These are phyloP conservation scores for Gephyroberyx darwinii DNA, from an alignment of 2,797 vertebrate species.

Conservation along the genomic window DNA sequence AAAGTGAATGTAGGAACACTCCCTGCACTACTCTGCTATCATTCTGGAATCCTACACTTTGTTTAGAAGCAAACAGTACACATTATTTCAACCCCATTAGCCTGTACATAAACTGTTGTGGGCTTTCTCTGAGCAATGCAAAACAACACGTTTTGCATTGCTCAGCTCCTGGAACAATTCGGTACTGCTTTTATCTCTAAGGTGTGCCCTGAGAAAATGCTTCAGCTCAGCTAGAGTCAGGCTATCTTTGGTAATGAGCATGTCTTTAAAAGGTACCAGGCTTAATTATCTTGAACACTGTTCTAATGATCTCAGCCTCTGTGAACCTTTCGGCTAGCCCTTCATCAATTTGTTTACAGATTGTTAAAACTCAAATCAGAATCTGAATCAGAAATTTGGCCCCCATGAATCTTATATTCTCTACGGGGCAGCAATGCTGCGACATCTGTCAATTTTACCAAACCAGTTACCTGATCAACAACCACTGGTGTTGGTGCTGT, in stretches of 20 bases:
- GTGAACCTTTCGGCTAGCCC: conserved; percentile 17
- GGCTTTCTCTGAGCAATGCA: conserved; percentile 30
- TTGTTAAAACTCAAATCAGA: conserved; percentile 13
- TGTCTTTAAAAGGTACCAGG: conserved; percentile 13
- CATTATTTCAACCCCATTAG: too few relatives aligned
- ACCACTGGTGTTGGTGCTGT: neutral
- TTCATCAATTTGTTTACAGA: conserved; percentile 39
- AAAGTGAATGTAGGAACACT: conserved; percentile 37
- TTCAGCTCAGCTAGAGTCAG: conserved; percentile 31
- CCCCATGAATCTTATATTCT: conserved; percentile 27
- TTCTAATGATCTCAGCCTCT: conserved; percentile 33
- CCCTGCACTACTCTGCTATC: too few relatives aligned
- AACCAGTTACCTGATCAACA: conserved; percentile 6
- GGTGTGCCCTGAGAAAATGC: conserved; percentile 19
- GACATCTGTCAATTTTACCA: conserved; percentile 23
- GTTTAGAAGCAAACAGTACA: too few relatives aligned
- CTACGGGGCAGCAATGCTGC: conserved; percentile 4
- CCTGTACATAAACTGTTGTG: conserved; percentile 2
- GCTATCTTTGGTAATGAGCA: conserved; percentile 12
- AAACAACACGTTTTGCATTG: conserved; percentile 30
- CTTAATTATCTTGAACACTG: conserved; percentile 22
- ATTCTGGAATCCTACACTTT: too few relatives aligned
- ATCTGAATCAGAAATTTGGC: conserved; percentile 22
- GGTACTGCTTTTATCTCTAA: conserved; percentile 36
- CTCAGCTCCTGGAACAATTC: conserved; percentile 40